Base-by-base conservation (phyloP, 1,140 invertebrate genomes). In the Littorina saxatilis region DNA sequence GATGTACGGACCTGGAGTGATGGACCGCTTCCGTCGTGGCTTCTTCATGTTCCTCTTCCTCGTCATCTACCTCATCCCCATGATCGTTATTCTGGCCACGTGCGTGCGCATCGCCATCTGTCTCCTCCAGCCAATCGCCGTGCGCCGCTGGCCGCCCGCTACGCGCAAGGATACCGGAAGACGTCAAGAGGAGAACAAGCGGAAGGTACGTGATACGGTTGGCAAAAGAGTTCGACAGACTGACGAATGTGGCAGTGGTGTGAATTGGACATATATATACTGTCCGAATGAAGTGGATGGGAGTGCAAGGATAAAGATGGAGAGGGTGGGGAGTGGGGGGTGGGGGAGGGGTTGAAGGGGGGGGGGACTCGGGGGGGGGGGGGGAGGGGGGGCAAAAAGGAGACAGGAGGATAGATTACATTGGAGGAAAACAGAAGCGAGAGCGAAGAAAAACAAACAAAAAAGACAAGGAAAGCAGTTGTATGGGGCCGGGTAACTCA, bases 21-120 rank as follows among this genome's bases (percentile, higher is more conserved):
- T 82, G 2, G 89, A 87, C 17, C 80, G 82, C 7, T 93, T 94
- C 66, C 87, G 93, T 0, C 86, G 81, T 7, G 89, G 85, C 2
- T 94, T 92, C 82, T 93, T 91, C 84, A 85, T 93, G 2, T 91
- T 93, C 80, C 86, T 94, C 0, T 93, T 93, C 82, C 58, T 93
- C 58, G 85, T 90, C 68, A 91, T 93, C 77, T 94, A 93, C 83
- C 75, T 92, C 17, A 47, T 93, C 0, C 93, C 93, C 9, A 85
- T 93, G 83, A 27, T 89, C 2, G 88, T 93, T 75, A 93, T 94
- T 40, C 87, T 88, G 17, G 89, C 87, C 2, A 93, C 93, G 2
- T 93, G 93, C 82, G 84, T 91, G 11, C 90, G 86, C 73, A 94
- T 94, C 39, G 91, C 92, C 23, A 73, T 91, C 7, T 92, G 89